Evolutionary conservation across 2,113 vertebrate species (phyloP).

Genomic region (Hippoglossus stenolepis): DNA sequence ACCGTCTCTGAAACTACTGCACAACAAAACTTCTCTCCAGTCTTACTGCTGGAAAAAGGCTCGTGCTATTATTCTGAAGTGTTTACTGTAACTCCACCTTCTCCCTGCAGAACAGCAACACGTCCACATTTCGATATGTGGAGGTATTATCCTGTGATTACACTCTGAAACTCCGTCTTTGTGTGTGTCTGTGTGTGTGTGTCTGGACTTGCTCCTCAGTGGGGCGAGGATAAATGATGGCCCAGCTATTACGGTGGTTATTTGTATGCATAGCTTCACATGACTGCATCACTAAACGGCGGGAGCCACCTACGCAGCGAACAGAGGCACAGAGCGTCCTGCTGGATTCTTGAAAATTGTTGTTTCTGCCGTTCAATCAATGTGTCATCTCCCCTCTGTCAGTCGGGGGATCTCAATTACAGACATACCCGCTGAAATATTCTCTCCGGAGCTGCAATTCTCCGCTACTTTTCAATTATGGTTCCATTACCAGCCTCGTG

Average conservation of each 20-base stretch:
- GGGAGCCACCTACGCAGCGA: background rate
- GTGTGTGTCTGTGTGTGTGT: conserved; percentile 1
- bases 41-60: background rate
- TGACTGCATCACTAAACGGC: background rate
- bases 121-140: background rate
- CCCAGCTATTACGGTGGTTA: background rate
- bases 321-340: no score
- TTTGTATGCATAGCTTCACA: conserved; percentile 35
- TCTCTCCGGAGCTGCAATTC: conserved; percentile 18
- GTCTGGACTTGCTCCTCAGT: background rate
- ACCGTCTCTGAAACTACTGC: no score
- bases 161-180: background rate
- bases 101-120: background rate
- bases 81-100: conserved; percentile 4
- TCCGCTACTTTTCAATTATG: conserved; percentile 29
- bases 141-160: conserved; percentile 8
- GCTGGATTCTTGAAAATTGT: conserved; percentile 6
- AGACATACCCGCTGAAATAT: conserved; percentile 2
- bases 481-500: conserved; percentile 26
- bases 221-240: conserved; percentile 9
- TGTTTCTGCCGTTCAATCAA: conserved; percentile 10
- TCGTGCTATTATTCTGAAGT: background rate
- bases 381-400: conserved; percentile 11
- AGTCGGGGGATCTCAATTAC: conserved; percentile 24
- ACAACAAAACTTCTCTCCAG: background rate